Conservation (phyloP, 2,113 vertebrate genomes). For the Platycercus adscitus region DNA sequence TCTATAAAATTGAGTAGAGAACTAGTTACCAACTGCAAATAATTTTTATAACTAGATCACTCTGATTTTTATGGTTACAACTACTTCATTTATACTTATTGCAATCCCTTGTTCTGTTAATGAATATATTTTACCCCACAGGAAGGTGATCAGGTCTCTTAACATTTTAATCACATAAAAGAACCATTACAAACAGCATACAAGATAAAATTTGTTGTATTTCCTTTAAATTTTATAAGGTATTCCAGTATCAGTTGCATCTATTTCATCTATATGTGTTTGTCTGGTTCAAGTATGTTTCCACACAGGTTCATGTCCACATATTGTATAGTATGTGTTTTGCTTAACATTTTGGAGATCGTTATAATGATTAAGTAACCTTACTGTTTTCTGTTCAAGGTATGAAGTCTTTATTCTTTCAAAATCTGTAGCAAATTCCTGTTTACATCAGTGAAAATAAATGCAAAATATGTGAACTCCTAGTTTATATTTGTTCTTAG, state of each 20-base stretch:
- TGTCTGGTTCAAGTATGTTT: background rate
- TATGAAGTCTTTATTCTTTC: background rate
- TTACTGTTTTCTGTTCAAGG: background rate
- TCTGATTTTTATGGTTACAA: background rate
- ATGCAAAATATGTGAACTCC: background rate
- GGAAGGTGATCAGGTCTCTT: background rate
- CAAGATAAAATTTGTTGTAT: background rate
- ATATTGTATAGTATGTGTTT: background rate
- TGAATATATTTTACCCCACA: background rate
- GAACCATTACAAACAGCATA: background rate
- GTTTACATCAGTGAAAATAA: background rate
- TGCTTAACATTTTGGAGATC: background rate
- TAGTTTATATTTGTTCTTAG: background rate
- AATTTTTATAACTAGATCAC: background rate
- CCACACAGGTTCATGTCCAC: background rate
- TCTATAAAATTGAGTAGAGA: background rate
- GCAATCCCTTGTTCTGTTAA: background rate
- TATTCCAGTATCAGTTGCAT: background rate
- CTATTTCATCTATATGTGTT: background rate
- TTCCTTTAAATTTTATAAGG: background rate
- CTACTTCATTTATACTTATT: background rate
- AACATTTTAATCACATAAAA: background rate
- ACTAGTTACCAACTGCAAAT: background rate
- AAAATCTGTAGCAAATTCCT: background rate
- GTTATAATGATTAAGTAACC: background rate